Evolutionary conservation across 2,888 invertebrate genomes (phyloP), one percentile per base, ranked within the genome.

Genomic region (Ophion costatus): DNA sequence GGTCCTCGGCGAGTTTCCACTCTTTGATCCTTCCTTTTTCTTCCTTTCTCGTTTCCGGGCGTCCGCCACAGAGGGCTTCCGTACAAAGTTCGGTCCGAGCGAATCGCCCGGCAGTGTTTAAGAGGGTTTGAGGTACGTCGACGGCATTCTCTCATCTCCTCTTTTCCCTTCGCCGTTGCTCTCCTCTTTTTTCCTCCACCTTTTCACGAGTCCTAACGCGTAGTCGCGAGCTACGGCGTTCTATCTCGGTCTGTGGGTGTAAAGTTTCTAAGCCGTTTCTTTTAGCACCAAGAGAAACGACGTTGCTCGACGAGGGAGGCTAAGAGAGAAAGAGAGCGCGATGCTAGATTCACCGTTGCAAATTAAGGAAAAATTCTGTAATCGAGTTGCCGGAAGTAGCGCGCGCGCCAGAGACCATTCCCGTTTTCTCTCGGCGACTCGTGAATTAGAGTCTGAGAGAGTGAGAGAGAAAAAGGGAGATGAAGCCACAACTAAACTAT

Each of bases 311-410:
- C 75, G 70, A 85, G 45, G 11, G 14, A 24, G 45, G 42, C 17
- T 14, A 17, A 7, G 42, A 61, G 11, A 22, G 42, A 33, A 17
- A 29, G 57, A 69, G 73, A 86, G 83, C 70, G 84, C 79, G 77
- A 73, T 79, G 64, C 81, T 83, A 81, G 81, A 84, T 59, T 38
- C 63, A 63, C 70, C 86, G 87, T 87, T 86, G 87, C 87, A 88
- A 89, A 89, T 88, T 87, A 87, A 88, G 88, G 87, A 88, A 88
- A 89, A 90, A 88, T 88, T 83, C 87, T 85, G 82, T 88, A 89
- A 90, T 90, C 89, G 88, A 88, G 87, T 89, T 88, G 84, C 84
- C 80, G 75, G 83, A 87, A 86, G 86, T 85, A 83, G 80, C 79
- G 82, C 45, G 66, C 64, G 70, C 70, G 57, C 4, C 73, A 56